Conservation (phyloP, 2,888 invertebrate genomes). For the Brachypalpus laphriformis region DNA sequence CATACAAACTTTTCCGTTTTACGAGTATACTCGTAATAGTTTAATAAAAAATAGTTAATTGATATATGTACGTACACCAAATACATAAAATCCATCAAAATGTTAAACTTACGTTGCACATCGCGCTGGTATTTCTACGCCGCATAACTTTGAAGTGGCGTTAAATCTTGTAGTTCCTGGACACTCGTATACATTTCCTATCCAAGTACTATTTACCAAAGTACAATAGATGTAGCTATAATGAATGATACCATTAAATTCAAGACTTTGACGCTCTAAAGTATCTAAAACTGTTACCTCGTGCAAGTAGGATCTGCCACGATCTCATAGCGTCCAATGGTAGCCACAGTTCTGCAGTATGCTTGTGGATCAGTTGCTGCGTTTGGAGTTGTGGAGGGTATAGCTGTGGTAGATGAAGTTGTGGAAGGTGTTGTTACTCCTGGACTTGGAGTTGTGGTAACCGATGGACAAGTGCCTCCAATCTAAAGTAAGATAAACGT, state of each 20-base stretch:
- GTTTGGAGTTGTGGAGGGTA: neutral
- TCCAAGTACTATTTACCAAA: conserved; percentile 11
- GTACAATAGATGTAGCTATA: conserved; percentile 35
- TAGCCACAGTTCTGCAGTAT: neutral
- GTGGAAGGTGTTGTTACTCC: too few species aligned
- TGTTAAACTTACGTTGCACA: neutral
- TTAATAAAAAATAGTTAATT: too few species aligned
- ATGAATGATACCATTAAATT: neutral
- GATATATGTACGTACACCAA: too few species aligned
- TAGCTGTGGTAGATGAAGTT: too few species aligned
- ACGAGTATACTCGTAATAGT: too few species aligned
- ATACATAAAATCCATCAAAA: too few species aligned
- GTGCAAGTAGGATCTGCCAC: conserved; percentile 17
- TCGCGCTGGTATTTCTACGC: conserved; percentile 8
- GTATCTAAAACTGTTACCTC: neutral
- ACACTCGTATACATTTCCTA: conserved; percentile 23
- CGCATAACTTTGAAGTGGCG: conserved; percentile 17
- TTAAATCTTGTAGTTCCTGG: conserved; percentile 46
- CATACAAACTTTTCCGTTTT: too few species aligned
- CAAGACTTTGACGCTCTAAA: neutral
- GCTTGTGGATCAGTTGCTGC: conserved; percentile 1
- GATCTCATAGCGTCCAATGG: conserved; percentile 19
- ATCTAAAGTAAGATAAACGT: conserved; percentile 5
- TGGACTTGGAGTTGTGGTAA: neutral
- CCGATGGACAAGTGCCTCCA: conserved; percentile 42